Evolutionary conservation across 1,140 invertebrate species (phyloP), one percentile per base, ranked within the genome.

Genomic region (Zophobas atratus): DNA sequence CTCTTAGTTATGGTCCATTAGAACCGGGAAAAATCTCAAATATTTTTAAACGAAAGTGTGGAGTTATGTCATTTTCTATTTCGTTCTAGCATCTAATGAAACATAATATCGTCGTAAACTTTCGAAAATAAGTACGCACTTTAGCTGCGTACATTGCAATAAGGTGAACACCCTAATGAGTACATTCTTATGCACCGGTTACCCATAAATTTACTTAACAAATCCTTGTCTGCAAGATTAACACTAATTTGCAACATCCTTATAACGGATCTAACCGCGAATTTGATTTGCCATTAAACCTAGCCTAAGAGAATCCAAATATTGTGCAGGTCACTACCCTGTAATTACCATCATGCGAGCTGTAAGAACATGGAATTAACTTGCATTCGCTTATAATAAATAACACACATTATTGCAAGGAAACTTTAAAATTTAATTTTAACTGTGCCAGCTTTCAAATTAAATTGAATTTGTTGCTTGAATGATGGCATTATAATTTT

Each of bases 261-360:
- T 36, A n/a, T 67, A 67, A 67, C 60, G 60, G 60, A n/a, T 41
- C 39, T 67, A 48, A 33, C n/a, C 1, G 20, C 38, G 39, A 67
- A 48, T 67, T 67, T 67, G 39, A 67, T 67, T 67, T 67, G 60
- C 60, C 20, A 67, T 67, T 67, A 67, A 67, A 67, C 2, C n/a
- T 46, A 3, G 56, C 56, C 56, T 60, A 35, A n/a, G 56, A 60
- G 56, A 60, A 60, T 60, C 60, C 60, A 41, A 43, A 67, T 67
- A 67, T 67, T 67, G 60, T 67, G 38, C 39, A n/a, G 60, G 60
- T 67, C 60, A 67, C 38, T 67, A 41, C 33, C n/a, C 60, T 20
- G 35, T 41, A 67, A 67, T 60, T 60, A 60, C 8, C 20, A 8
- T 8, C 3, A 46, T 46, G 49, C 49, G 49, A 67, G 43, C n/a